Evolutionary conservation across 1,140 invertebrate genomes (phyloP).

Genomic region (Littorina saxatilis): DNA sequence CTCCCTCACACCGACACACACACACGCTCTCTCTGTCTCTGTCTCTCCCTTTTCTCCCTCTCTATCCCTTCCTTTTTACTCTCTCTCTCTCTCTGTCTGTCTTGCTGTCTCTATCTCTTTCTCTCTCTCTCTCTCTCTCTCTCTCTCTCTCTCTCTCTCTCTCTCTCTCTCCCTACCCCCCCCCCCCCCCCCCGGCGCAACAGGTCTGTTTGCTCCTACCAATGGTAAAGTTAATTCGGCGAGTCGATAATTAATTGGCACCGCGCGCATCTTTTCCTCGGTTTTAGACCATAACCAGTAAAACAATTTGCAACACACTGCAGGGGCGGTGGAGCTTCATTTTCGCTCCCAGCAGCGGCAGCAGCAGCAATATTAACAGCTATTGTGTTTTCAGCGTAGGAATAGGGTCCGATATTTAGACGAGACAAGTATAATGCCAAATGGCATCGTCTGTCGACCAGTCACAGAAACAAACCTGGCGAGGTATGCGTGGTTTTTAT

Average conservation of each 20-base stretch:
- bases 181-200: background rate
- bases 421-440: too few species aligned
- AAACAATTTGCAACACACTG: background rate
- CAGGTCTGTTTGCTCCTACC: background rate
- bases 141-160: constrained; percentile 23
- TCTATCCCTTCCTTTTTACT: background rate
- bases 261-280: background rate
- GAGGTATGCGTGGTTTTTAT: too few species aligned
- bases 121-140: constrained; percentile 30
- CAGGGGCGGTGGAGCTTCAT: background rate
- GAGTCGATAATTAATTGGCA: background rate
- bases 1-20: too few species aligned
- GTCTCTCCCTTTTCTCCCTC: too few species aligned
- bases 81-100: background rate
- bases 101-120: background rate
- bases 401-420: too few species aligned
- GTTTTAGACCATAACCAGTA: background rate
- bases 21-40: too few species aligned
- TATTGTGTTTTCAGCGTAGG: too few species aligned
- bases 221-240: background rate
- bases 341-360: background rate
- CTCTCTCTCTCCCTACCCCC: background rate
- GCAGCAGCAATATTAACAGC: too few species aligned
- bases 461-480: too few species aligned
- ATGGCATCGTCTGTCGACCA: too few species aligned